Conservation (phyloP, 1,140 invertebrate species). For the Drosophila fuyamai region DNA sequence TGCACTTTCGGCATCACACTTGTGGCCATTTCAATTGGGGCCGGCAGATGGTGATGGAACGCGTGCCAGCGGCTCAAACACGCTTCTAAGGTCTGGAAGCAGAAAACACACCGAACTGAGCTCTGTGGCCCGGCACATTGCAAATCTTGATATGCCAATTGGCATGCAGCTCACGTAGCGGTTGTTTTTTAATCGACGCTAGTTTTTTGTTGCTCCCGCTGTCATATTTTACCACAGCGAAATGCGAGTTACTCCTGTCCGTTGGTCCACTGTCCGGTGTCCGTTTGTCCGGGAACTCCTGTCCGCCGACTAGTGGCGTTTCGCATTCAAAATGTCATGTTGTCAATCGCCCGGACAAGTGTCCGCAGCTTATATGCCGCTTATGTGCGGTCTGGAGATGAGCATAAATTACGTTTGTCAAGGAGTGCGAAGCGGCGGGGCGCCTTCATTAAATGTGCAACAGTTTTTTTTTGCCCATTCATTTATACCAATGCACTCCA, state of each 20-base stretch:
- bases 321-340: slow-evolving; percentile 76
- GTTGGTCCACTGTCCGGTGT: slow-evolving; percentile 16
- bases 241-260: slow-evolving; percentile 20
- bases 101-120: not conserved
- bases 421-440: slow-evolving; percentile 36
- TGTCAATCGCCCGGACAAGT: slow-evolving; percentile 67
- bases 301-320: slow-evolving; percentile 51
- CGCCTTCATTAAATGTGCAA: slow-evolving; percentile 56
- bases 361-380: slow-evolving; percentile 51
- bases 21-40: slow-evolving; percentile 26
- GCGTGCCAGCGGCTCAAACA: slow-evolving; percentile 62
- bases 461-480: slow-evolving; percentile 29
- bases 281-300: slow-evolving; percentile 29
- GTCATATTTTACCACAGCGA: slow-evolving; percentile 72
- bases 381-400: slow-evolving; percentile 65
- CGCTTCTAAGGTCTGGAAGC: slow-evolving; percentile 48
- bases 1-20: slow-evolving; percentile 4
- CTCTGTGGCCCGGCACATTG: slow-evolving; percentile 10
- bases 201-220: slow-evolving; percentile 69
- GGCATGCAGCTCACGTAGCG: slow-evolving; percentile 56
- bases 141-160: slow-evolving; percentile 45
- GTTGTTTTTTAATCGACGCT: slow-evolving; percentile 62
- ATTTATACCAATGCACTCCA: slow-evolving; percentile 14
- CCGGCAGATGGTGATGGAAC: slow-evolving; percentile 39
- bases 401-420: slow-evolving; percentile 67